phyloP scores from a whole-genome alignment of 2,113 vertebrate genomes.

The Gallinago paraguaiae region DNA sequence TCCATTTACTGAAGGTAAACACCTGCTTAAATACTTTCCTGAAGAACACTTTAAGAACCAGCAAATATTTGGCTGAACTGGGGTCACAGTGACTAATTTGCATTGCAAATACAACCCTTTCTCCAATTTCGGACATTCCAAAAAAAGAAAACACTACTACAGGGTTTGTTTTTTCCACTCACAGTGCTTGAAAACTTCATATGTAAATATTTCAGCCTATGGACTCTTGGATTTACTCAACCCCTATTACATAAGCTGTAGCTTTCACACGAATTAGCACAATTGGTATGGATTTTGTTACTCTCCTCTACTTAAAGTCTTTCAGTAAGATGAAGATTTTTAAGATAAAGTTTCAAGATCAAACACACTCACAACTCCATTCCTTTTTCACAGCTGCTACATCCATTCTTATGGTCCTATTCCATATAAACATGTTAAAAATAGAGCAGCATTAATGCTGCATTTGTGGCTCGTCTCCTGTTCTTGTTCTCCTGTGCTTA shows the following conservation, averaged over 20 bases:
- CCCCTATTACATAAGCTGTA: neutral
- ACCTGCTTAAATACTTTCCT: neutral
- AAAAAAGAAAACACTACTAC: neutral
- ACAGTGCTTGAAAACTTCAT: neutral
- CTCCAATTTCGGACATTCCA: neutral
- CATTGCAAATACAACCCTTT: neutral
- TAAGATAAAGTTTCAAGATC: neutral
- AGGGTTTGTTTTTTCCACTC: neutral
- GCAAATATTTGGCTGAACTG: constrained; percentile 10
- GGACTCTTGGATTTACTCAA: neutral
- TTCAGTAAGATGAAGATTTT: neutral
- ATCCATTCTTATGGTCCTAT: neutral
- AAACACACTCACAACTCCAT: neutral
- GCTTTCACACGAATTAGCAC: neutral
- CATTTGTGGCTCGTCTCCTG: neutral
- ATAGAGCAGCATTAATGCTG: neutral
- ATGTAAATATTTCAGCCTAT: neutral
- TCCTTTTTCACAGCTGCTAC: neutral
- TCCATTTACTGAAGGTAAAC: neutral
- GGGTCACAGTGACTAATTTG: neutral
- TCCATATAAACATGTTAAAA: neutral
- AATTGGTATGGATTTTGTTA: neutral
- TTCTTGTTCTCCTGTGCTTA: neutral
- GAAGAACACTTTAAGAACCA: neutral
- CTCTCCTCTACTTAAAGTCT: neutral